Conservation (phyloP, 53 echinoderm and acorn worm species). For the Zoroaster sp. region DNA sequence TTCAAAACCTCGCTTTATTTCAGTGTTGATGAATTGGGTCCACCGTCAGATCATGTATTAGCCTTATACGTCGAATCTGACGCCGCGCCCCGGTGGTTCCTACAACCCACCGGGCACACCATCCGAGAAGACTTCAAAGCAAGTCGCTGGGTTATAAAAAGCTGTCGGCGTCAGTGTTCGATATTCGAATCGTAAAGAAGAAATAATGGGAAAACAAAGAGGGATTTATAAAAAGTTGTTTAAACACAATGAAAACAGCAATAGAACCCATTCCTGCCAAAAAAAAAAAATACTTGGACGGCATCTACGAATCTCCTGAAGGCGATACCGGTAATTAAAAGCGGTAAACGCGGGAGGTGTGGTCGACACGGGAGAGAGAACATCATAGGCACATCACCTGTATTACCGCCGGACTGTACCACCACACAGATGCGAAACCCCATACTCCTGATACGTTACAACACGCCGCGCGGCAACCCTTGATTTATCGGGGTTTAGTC, state of each 20-base stretch:
- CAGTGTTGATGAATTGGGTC: too few species aligned
- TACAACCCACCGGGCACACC: background rate
- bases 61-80: background rate
- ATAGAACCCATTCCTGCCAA: background rate
- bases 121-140: slow-evolving; percentile 8
- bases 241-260: background rate
- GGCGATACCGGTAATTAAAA: slow-evolving; percentile 18
- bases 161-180: background rate
- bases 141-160: background rate
- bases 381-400: background rate
- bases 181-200: background rate
- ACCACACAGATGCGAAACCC: background rate
- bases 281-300: background rate
- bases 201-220: background rate
- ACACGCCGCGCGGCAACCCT: background rate
- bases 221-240: background rate
- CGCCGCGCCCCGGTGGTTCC: background rate
- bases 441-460: slow-evolving; percentile 4
- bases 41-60: too few species aligned
- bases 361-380: background rate
- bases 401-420: background rate
- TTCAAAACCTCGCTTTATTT: too few species aligned
- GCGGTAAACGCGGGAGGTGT: background rate
- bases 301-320: background rate
- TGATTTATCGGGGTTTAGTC: background rate